Conservation (phyloP, 1,140 invertebrate species). For the Tetranychus urticae region DNA sequence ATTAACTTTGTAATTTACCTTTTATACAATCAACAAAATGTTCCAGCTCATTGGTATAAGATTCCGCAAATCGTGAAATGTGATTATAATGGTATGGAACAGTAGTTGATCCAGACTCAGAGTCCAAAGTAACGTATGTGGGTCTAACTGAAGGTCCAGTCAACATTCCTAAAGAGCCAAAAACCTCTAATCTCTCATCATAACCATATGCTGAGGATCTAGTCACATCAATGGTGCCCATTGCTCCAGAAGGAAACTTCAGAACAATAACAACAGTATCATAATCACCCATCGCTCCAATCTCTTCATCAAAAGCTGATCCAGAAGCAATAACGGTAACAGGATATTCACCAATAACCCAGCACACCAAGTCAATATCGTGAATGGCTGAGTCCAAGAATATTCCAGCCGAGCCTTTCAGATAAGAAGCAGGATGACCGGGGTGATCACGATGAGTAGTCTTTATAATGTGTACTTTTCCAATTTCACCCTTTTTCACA, state of each 20-base stretch:
- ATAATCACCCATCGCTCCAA: slow-evolving; percentile 32
- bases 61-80: slow-evolving; percentile 31
- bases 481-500: background rate
- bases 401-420: slow-evolving; percentile 38
- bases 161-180: slow-evolving; percentile 33
- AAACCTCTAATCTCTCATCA: slow-evolving; percentile 40
- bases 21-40: slow-evolving; percentile 28
- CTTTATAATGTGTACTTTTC: background rate
- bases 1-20: background rate
- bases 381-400: slow-evolving; percentile 45
- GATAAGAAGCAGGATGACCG: slow-evolving; percentile 26
- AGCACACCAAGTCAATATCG: slow-evolving; percentile 32
- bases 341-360: slow-evolving; percentile 23
- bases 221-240: slow-evolving; percentile 37
- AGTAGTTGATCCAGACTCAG: slow-evolving; percentile 18
- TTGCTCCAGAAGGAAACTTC: slow-evolving; percentile 34
- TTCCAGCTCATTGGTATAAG: slow-evolving; percentile 33
- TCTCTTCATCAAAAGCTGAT: slow-evolving; percentile 28
- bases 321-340: slow-evolving; percentile 26
- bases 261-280: slow-evolving; percentile 36
- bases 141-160: slow-evolving; percentile 31
- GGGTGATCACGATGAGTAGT: background rate
- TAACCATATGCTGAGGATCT: slow-evolving; percentile 37
- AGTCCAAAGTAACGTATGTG: slow-evolving; percentile 7
- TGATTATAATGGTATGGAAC: slow-evolving; percentile 36